Percentiles rank a stretch among this genome's conserved stretches.
Evolutionary conservation across 2,113 vertebrate genomes (phyloP).

Genomic region (Theristicus caerulescens): DNA sequence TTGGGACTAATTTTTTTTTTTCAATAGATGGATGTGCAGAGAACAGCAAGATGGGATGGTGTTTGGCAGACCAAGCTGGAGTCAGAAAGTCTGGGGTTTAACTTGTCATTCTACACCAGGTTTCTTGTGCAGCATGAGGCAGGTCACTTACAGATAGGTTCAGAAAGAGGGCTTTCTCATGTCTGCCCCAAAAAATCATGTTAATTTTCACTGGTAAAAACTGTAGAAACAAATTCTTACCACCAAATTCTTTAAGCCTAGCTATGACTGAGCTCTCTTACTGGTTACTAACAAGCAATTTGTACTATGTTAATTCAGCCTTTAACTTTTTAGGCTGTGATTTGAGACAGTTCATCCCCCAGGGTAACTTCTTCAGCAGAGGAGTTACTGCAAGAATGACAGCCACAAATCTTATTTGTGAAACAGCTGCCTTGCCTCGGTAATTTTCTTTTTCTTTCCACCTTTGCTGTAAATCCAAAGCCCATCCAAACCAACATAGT

Average conservation of each 20-base stretch:
- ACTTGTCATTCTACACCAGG: too few species aligned
- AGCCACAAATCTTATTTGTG: background rate
- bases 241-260: background rate
- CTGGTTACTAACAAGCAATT: background rate
- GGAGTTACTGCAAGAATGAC: background rate
- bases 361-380: background rate
- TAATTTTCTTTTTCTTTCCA: background rate
- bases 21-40: background rate
- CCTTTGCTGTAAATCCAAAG: background rate
- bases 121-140: background rate
- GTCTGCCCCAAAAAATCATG: background rate
- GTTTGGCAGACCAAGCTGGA: background rate
- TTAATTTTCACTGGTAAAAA: background rate
- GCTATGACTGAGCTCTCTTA: background rate
- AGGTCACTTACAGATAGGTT: background rate
- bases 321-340: background rate
- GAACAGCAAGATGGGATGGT: background rate
- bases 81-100: background rate
- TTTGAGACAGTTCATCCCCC: background rate
- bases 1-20: background rate
- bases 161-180: background rate
- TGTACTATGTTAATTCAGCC: background rate
- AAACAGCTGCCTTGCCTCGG: background rate
- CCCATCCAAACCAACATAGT: background rate
- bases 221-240: background rate